phyloP scores from a whole-genome alignment of 2,888 invertebrate species.

The Rapana venosa region DNA sequence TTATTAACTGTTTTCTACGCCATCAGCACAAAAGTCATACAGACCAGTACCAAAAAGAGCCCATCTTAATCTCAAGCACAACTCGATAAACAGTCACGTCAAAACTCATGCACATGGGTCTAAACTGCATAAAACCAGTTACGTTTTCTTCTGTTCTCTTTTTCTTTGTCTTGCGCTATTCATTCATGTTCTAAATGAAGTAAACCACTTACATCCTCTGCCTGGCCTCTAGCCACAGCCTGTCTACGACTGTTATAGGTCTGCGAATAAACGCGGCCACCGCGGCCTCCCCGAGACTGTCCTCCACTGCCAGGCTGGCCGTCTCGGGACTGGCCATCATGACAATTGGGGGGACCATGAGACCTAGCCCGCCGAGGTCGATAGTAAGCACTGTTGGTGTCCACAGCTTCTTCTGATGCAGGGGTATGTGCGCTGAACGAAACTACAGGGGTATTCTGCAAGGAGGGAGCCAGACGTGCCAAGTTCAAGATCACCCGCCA shows the following conservation, averaged over 20 bases:
- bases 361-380: conserved; percentile 23
- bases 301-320: neutral
- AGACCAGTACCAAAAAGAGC: too few relatives aligned
- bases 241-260: conserved; percentile 36
- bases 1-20: too few relatives aligned
- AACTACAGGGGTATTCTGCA: conserved; percentile 41
- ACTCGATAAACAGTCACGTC: too few relatives aligned
- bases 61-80: too few relatives aligned
- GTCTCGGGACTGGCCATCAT: conserved; percentile 5
- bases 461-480: conserved; percentile 38
- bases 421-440: conserved; percentile 28
- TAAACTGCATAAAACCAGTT: too few relatives aligned
- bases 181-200: too few relatives aligned
- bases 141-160: too few relatives aligned
- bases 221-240: conserved; percentile 25
- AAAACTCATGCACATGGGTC: too few relatives aligned
- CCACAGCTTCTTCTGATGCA: neutral
- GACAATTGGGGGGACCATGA: neutral
- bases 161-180: too few relatives aligned
- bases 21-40: too few relatives aligned
- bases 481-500: conserved; percentile 30
- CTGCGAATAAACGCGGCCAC: conserved; percentile 36
- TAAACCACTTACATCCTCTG: conserved; percentile 34
- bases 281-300: conserved; percentile 16
- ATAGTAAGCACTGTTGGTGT: conserved; percentile 21